Conservation (phyloP, 2,797 vertebrate species). For the Kryptolebias ocellatus region DNA sequence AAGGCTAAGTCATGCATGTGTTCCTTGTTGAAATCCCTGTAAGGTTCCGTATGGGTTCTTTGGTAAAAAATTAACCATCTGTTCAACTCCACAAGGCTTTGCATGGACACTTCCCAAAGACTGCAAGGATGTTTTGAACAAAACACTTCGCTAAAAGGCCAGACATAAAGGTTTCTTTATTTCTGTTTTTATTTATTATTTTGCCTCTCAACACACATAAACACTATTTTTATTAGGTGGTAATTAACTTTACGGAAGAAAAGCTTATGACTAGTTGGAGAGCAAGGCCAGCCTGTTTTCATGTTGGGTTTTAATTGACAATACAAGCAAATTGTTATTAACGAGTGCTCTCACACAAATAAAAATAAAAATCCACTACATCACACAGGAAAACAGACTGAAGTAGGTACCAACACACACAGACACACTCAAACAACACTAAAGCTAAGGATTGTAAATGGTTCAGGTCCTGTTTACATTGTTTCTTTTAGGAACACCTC, state of each 20-base stretch:
- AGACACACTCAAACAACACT: not conserved
- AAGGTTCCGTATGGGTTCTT: too few species aligned
- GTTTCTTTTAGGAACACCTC: constrained; percentile 38
- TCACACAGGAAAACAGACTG: not conserved
- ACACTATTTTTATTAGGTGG: constrained; percentile 30
- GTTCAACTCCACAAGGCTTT: not conserved
- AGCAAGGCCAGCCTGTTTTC: constrained; percentile 29
- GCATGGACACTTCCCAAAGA: not conserved
- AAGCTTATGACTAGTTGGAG: constrained; percentile 41
- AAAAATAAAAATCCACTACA: constrained; percentile 7
- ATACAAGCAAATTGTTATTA: constrained; percentile 55
- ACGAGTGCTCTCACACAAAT: constrained; percentile 38
- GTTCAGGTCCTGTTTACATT: constrained; percentile 35
- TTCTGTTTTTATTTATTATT: not conserved
- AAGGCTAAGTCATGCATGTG: not conserved
- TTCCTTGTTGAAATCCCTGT: not conserved
- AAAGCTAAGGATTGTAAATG: constrained; percentile 30
- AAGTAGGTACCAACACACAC: not conserved
- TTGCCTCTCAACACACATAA: not conserved
- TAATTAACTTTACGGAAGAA: constrained; percentile 62
- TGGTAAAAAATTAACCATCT: not conserved
- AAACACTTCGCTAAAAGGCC: not conserved
- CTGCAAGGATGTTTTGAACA: not conserved
- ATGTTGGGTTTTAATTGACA: constrained; percentile 58
- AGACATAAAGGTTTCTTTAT: not conserved